Evolutionary conservation across 2,888 invertebrate species (phyloP).

Genomic region (Leptinotarsa tumamoca): DNA sequence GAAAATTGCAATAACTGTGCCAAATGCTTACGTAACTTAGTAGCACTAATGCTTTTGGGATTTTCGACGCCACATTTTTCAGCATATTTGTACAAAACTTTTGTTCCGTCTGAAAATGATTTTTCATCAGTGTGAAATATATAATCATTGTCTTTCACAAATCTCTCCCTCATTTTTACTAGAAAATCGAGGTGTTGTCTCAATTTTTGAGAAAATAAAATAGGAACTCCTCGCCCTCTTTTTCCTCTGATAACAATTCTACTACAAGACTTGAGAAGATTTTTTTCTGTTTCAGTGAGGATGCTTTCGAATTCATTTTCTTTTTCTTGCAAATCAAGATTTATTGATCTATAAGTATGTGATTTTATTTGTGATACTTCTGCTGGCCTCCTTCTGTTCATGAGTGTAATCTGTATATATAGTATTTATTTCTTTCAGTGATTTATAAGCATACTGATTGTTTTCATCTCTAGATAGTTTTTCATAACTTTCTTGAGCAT

Average conservation of each 20-base stretch:
- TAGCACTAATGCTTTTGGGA: background rate
- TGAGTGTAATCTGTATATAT: background rate
- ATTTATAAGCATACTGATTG: constrained; percentile 27
- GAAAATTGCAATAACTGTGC: background rate
- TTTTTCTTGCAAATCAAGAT: too few relatives aligned
- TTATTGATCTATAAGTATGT: too few relatives aligned
- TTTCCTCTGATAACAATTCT: too few relatives aligned
- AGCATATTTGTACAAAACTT: background rate
- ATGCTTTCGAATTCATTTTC: background rate
- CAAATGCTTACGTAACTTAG: background rate
- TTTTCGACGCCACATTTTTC: background rate
- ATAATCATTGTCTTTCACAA: too few relatives aligned
- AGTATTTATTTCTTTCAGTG: background rate
- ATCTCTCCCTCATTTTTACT: too few relatives aligned
- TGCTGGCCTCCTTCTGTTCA: background rate
- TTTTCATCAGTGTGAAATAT: too few relatives aligned
- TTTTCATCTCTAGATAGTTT: too few relatives aligned
- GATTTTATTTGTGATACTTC: too few relatives aligned
- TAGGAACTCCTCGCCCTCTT: background rate
- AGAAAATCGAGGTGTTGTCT: background rate
- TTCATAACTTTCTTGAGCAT: too few relatives aligned
- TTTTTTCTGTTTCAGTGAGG: too few relatives aligned
- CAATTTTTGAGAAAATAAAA: background rate
- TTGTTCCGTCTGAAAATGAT: background rate
- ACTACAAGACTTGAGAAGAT: too few relatives aligned